These are phyloP conservation scores for Drosophila lowei DNA, from an alignment of 1,140 invertebrate genomes.

Conservation along the genomic window DNA sequence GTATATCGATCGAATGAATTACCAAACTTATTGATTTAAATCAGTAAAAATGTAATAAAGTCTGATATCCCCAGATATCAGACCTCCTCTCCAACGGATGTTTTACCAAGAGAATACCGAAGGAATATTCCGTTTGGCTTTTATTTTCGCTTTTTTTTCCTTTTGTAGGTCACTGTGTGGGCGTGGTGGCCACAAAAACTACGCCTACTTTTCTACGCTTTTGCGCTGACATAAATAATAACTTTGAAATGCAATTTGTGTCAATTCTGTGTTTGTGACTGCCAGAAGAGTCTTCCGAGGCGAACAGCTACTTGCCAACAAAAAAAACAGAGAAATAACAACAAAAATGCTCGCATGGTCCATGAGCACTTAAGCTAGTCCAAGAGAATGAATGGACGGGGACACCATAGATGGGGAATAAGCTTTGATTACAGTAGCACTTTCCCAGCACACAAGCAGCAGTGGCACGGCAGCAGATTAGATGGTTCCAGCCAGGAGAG, in stretches of 20 bases:
- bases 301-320: slow-evolving; percentile 2
- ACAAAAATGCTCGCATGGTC: slow-evolving; percentile 9
- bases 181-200: slow-evolving; percentile 3
- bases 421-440: slow-evolving; percentile 14
- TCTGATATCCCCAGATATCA: too few relatives aligned
- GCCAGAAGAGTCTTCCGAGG: slow-evolving; percentile 28
- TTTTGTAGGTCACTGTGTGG: slow-evolving; percentile 20
- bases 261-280: slow-evolving; percentile 66
- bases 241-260: slow-evolving; percentile 78
- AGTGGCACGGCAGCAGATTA: too few relatives aligned
- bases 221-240: slow-evolving; percentile 67
- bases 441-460: too few relatives aligned
- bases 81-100: background rate
- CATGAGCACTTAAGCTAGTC: slow-evolving; percentile 14
- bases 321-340: too few relatives aligned
- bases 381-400: too few relatives aligned
- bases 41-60: too few relatives aligned
- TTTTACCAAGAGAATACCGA: background rate
- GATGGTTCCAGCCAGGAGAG: too few relatives aligned
- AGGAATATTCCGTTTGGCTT: slow-evolving; percentile 17
- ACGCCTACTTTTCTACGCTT: slow-evolving; percentile 29
- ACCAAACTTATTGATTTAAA: too few relatives aligned
- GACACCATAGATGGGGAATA: slow-evolving; percentile 6
- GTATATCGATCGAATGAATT: too few relatives aligned
- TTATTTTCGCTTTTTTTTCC: slow-evolving; percentile 13